Evolutionary conservation across 2,113 vertebrate genomes (phyloP), one percentile per base, ranked within the genome.

Genomic region (Shinisaurus crocodilurus): DNA sequence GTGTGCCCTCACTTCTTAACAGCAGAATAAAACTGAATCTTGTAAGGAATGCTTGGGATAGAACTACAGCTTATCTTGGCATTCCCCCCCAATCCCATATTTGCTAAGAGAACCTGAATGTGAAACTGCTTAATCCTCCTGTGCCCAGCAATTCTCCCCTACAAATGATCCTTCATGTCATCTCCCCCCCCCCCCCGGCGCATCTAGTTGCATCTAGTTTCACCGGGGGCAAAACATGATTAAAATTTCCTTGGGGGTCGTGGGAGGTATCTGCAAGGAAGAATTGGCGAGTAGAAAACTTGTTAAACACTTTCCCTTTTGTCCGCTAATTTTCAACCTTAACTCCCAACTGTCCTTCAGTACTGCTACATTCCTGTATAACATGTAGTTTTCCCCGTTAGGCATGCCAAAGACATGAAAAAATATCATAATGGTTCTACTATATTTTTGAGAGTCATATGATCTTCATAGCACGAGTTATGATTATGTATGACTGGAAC

Each of bases 401-500:
- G n/a, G 37, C 50, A 25, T 83, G 50, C 1, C 69, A 74, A 60
- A 75, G 27, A 75, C 40, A 32, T 40, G 40, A 67, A 16, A 29
- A 43, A 25, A 27, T 85, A 37, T n/a, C 20, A 43, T 50, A 67
- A 85, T 77, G 50, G 32, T 74, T 54, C n/a, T 54, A 32, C 20
- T 57, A 43, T 69, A 67, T 89, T 82, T 70, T 91, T 92, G 89
- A 77, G 29, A 82, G 60, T 95, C 94, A 90, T 95, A 88, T 95
- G 93, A 96, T 20, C 50, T 50, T 89, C 23, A 82, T 77, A 92
- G 57, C 93, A 92, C 37, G 94, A 95, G 88, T 91, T 94, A 0
- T 0, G 7, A 85, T 40, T 90, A 89, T 90, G 76, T 88, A 2
- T 89, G 45, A 79, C 32, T 83, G 43, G 25, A 23, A 29, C 89